Base-by-base conservation (phyloP, 2,888 invertebrate genomes). In the Hanleya hanleyi region DNA sequence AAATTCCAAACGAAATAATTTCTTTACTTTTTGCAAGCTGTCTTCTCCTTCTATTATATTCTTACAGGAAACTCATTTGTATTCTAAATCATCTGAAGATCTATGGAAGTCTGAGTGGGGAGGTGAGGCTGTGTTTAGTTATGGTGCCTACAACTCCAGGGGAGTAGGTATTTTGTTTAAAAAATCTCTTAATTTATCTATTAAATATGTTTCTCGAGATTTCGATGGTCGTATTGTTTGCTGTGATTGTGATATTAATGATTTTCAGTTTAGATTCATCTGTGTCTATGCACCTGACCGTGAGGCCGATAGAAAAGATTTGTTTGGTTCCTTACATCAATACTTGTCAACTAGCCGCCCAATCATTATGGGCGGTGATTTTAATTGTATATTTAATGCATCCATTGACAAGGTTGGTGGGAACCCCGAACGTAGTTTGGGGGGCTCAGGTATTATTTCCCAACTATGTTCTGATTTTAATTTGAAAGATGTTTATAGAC, bases 311-410 rank as follows among this genome's bases (percentile, higher is more conserved):
- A 51, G 51, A 26, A 9, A 22, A 51, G 26, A 12, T 51, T 51
- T 51, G 7, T 51, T 51, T 51, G 15, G 22, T 7, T 51, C 51
- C 26, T 51, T 51, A 22, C 7, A n/a, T n/a, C 22, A 12, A 12
- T n/a, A 18, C 22, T 51, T 9, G 12, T 12, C 22, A n/a, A 18
- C 51, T 7, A 51, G 26, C 51, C 51, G 51, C 7, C 51, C 51
- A 18, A 22, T 51, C 22, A 51, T 51, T n/a, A n/a, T n/a, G n/a
- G n/a, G n/a, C n/a, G n/a, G n/a, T n/a, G n/a, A n/a, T n/a, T n/a
- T n/a, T n/a, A 51, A 51, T 22, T 51, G 51, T 51, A 51, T 51
- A n/a, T 51, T 51, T 51, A 51, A 51, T 26, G n/a, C 51, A 51
- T 12, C 12, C 7, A 51, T 22, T 7, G 51, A 51, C 22, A 51